Evolutionary conservation across 2,113 vertebrate species (phyloP), one percentile per base, ranked within the genome.

Genomic region (Enhydra lutris): DNA sequence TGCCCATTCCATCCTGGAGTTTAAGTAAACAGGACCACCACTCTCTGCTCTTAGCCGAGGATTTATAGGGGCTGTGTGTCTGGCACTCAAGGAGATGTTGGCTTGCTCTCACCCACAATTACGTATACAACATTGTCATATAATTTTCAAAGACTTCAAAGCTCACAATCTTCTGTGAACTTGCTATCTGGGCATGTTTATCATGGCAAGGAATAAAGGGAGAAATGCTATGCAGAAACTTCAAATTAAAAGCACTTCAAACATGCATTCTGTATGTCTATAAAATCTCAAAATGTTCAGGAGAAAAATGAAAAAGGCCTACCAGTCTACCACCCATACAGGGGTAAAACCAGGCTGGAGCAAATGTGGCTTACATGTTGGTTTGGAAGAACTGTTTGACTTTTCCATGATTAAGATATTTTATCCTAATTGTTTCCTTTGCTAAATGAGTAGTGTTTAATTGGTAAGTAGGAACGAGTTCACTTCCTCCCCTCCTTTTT

Each of bases 11-110:
- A 31, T 42, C 78, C 69, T 55, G 61, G 63, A 82, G 67, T 90
- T 93, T 93, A 91, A 97, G 89, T 97, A 98, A 97, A 98, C 95
- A 95, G 91, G 96, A 97, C 95, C 96, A 97, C 96, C 98, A 78
- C 78, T 97, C 71, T 91, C 86, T 73, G 81, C 84, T 97, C 96
- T 94, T 78, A 95, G 89, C 86, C 18, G 34, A 74, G 89, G 94
- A 97, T 97, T 97, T 97, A 96, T 59, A 73, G 92, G 42, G 81
- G 47, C 94, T 39, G 4, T 95, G 90, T 94, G 96, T 86, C 88
- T 97, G 95, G 96, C 71, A 52, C 89, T 97, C 18, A 0, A 67
- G 36, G 55, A 81, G n/a, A 81, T 26, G 61, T n/a, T 92, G 85
- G 88, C 93, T 59, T 94, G 93, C 86, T 95, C 83, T 97, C 59